Conservation (phyloP, 2,113 vertebrate species). For the Sialia sialis region DNA sequence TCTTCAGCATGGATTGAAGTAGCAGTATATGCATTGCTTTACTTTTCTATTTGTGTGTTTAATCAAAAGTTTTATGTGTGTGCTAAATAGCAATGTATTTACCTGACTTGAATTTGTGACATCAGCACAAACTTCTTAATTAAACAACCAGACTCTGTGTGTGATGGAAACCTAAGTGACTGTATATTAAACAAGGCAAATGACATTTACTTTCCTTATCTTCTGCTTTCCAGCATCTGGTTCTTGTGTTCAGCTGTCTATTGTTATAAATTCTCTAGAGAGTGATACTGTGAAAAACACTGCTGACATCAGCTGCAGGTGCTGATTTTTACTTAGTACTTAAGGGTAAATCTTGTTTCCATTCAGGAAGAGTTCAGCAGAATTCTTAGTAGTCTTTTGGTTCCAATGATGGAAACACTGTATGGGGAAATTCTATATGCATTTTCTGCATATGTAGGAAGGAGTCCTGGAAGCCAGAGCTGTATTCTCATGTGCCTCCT, state of each 20-base stretch:
- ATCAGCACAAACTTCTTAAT: constrained; percentile 59
- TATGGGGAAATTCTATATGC: background rate
- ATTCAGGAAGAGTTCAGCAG: background rate
- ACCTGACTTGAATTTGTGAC: constrained; percentile 18
- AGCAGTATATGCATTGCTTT: background rate
- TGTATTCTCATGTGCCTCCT: background rate
- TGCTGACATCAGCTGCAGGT: constrained; percentile 26
- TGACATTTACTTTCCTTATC: constrained; percentile 62
- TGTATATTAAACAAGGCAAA: constrained; percentile 44
- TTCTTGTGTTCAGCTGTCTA: constrained; percentile 22
- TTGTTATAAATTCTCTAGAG: constrained; percentile 38
- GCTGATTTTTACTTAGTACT: background rate
- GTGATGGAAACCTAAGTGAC: constrained; percentile 39
- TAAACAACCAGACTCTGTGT: constrained; percentile 2
- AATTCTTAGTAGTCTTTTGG: background rate
- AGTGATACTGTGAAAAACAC: background rate
- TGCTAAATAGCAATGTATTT: constrained; percentile 5
- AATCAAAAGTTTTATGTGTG: constrained; percentile 6
- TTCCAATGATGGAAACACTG: background rate
- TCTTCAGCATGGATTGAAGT: background rate
- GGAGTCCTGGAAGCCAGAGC: background rate
- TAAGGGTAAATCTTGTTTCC: background rate
- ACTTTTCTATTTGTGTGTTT: constrained; percentile 10
- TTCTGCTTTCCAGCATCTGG: constrained; percentile 49
- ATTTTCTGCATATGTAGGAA: fast-evolving